Evolutionary conservation across 1,140 invertebrate genomes (phyloP), one percentile per base, ranked within the genome.

Genomic region (Yoshiicerus persimilis): DNA sequence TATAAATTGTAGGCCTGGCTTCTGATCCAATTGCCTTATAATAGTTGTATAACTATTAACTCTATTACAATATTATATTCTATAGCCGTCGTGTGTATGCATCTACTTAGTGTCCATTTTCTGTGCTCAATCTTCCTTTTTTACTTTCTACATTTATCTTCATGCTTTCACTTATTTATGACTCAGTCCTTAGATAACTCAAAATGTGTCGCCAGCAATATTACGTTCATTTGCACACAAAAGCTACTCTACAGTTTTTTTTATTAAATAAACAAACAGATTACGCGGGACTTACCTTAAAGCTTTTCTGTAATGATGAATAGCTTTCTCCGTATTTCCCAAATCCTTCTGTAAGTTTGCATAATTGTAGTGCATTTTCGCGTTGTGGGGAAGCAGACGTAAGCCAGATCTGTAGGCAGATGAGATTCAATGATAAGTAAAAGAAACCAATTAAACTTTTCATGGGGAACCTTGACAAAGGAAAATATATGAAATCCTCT

Each of bases 281-380:
- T 88, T 93, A 27, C 47, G 23, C 20, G 20, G 27, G 38, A 32
- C 94, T 95, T 93, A 97, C 97, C 95, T 95, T 32, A 98, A 93
- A 11, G 97, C 96, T 92, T 95, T 94, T 91, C 94, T 94, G 92
- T 98, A 98, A 92, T 97, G 96, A 90, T 94, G 92, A 77, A 96
- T 95, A 5, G 97, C 97, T 84, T 94, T 93, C 70, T 96, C 94
- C 75, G 94, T 94, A 34, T 95, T 94, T 11, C 93, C 93, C 16
- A 94, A 93, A 92, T 97, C 97, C 92, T 96, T 95, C 85, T 96
- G 94, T 91, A 96, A 96, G 93, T 98, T 98, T 27, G 95, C 97
- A 92, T 96, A 97, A 93, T 98, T 98, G 93, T 97, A 98, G 93
- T 97, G 97, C 93, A 97, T 95, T 93, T 98, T 98, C 27, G 96